These are phyloP conservation scores for Bombus difficillimus DNA, from an alignment of 1,140 invertebrate species.

Conservation along the genomic window DNA sequence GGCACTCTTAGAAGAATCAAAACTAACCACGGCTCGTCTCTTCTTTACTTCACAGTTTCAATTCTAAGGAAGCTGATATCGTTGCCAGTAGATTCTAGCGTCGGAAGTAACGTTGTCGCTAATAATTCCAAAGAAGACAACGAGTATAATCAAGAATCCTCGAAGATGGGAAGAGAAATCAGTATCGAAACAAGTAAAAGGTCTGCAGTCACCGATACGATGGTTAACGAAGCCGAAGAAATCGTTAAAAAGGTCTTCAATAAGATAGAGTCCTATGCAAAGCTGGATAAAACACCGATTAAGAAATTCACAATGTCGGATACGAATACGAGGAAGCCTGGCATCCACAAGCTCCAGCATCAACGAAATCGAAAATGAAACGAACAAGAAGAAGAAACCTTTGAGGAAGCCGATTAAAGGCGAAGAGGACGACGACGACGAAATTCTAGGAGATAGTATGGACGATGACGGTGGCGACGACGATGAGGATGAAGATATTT, in stretches of 20 bases:
- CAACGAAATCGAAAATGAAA: constrained; percentile 70
- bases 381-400: constrained; percentile 64
- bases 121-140: background rate
- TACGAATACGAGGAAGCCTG: constrained; percentile 65
- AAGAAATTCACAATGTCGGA: constrained; percentile 57
- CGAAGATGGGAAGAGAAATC: background rate
- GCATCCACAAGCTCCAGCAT: constrained; percentile 58
- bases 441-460: constrained; percentile 51
- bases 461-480: constrained; percentile 69
- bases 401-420: constrained; percentile 52
- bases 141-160: constrained; percentile 23
- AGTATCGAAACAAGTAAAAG: background rate
- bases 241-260: constrained; percentile 54
- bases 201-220: too few species aligned
- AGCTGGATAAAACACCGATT: constrained; percentile 39
- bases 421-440: constrained; percentile 72
- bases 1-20: constrained; percentile 79
- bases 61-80: constrained; percentile 64
- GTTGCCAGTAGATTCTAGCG: background rate
- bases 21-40: constrained; percentile 67
- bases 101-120: background rate
- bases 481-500: constrained; percentile 54
- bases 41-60: constrained; percentile 72
- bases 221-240: constrained; percentile 30
- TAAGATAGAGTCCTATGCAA: constrained; percentile 48